Conservation (phyloP, 2,888 invertebrate genomes). For the Harpagoxenus sublaevis region DNA sequence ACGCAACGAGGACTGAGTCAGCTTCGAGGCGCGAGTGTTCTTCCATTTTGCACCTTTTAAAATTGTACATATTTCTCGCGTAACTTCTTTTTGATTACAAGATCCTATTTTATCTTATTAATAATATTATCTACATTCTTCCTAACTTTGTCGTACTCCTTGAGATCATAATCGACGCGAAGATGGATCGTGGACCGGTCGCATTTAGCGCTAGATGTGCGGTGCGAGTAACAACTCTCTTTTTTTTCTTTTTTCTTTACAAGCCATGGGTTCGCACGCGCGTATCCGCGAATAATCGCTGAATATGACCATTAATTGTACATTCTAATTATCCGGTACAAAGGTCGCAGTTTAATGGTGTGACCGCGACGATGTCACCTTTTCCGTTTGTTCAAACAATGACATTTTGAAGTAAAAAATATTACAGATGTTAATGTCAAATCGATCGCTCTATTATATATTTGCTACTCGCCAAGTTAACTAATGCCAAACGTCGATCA, state of each 20-base stretch:
- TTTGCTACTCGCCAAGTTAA: too few species aligned
- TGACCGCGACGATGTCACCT: too few species aligned
- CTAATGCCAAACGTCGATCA: not conserved
- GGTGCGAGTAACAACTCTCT: not conserved
- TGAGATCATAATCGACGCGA: not conserved
- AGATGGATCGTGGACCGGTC: not conserved
- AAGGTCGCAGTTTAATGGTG: too few species aligned
- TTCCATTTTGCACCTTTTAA: constrained; percentile 59
- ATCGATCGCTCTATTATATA: too few species aligned
- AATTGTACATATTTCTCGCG: not conserved
- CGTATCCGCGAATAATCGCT: too few species aligned
- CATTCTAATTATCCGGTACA: too few species aligned
- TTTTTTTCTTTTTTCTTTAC: not conserved
- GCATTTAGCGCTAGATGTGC: constrained; percentile 32
- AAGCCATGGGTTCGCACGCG: not conserved
- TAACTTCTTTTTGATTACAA: not conserved
- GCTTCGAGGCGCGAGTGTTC: constrained; percentile 60
- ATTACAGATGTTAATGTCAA: too few species aligned
- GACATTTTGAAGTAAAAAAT: too few species aligned
- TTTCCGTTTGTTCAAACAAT: too few species aligned
- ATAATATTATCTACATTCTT: constrained; percentile 5
- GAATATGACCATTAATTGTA: too few species aligned
- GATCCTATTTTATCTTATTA: constrained; percentile 3
- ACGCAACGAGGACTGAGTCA: constrained; percentile 50
- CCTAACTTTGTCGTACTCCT: not conserved